Percentiles rank a stretch among this genome's conserved stretches.
Evolutionary conservation across 2,113 vertebrate species (phyloP).

Genomic region (Bos taurus): DNA sequence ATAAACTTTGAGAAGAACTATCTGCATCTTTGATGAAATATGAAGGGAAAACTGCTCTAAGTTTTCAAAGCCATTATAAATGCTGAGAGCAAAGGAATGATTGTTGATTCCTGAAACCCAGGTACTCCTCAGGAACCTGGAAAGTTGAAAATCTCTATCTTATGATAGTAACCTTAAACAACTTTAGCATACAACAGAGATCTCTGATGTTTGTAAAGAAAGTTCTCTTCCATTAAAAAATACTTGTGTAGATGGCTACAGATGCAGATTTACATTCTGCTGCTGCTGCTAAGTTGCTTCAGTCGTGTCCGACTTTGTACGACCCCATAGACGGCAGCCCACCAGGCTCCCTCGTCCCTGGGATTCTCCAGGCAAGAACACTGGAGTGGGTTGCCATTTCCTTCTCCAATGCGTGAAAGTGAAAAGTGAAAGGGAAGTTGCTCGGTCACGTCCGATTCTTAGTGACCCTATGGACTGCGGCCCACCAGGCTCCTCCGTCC

Average conservation of each 20-base stretch:
- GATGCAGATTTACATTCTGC: not conserved
- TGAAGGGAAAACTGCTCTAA: not conserved
- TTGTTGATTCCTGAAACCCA: not conserved
- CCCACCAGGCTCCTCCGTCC: too few species aligned
- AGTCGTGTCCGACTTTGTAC: too few species aligned
- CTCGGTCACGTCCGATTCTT: too few species aligned
- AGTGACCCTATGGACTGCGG: too few species aligned
- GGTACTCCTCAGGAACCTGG: not conserved
- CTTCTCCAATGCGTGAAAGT: too few species aligned
- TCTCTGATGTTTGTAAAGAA: conserved; percentile 10
- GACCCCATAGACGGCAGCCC: too few species aligned
- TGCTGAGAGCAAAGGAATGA: not conserved
- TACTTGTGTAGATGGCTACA: not conserved
- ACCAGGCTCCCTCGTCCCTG: too few species aligned
- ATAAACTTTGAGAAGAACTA: conserved; percentile 12
- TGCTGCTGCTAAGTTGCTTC: too few species aligned
- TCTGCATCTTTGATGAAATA: conserved; percentile 24
- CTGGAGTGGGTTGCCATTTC: too few species aligned
- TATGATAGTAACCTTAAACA: not conserved
- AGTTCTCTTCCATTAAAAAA: conserved; percentile 16
- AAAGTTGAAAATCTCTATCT: not conserved
- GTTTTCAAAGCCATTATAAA: not conserved
- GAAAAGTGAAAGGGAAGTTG: too few species aligned
- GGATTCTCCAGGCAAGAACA: too few species aligned
- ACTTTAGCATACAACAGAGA: not conserved